Evolutionary conservation across 2,797 vertebrate genomes (phyloP).

Genomic region (Macrochelys suwanniensis): DNA sequence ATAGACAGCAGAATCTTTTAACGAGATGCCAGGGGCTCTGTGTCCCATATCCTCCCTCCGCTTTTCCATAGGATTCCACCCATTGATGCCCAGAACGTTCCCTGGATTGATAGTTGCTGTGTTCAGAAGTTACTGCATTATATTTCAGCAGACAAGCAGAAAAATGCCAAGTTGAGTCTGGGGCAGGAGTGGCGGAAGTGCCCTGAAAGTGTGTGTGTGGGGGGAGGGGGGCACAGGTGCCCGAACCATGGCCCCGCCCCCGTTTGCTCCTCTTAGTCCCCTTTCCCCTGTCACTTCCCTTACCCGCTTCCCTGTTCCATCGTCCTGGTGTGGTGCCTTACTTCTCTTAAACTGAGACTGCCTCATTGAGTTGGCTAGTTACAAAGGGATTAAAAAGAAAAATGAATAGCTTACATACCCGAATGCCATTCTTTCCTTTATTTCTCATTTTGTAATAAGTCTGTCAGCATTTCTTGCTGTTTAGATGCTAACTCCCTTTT

Average conservation of each 20-base stretch:
- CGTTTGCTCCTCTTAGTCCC: too few relatives aligned
- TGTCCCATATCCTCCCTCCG: neutral
- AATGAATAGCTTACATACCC: neutral
- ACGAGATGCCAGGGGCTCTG: neutral
- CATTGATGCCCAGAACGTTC: neutral
- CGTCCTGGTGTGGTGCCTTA: neutral
- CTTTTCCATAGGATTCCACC: neutral
- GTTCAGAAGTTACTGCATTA: neutral
- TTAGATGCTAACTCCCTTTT: constrained; percentile 52
- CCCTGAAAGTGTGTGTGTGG: too few relatives aligned
- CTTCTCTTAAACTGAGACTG: constrained; percentile 7
- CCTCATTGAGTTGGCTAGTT: neutral
- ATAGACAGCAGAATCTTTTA: neutral
- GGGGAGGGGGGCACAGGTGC: too few relatives aligned
- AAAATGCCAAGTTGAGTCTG: neutral
- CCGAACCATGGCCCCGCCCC: neutral
- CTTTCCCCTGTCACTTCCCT: too few relatives aligned
- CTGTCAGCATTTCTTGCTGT: constrained; percentile 58
- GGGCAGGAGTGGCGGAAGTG: too few relatives aligned
- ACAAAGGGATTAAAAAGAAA: constrained; percentile 17
- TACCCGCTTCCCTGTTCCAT: too few relatives aligned
- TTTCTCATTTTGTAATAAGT: neutral
- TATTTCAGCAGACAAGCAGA: neutral
- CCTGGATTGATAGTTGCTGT: neutral
- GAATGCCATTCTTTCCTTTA: neutral